phyloP scores from a whole-genome alignment of 2,888 invertebrate species.

The Drosophila meridiana region DNA sequence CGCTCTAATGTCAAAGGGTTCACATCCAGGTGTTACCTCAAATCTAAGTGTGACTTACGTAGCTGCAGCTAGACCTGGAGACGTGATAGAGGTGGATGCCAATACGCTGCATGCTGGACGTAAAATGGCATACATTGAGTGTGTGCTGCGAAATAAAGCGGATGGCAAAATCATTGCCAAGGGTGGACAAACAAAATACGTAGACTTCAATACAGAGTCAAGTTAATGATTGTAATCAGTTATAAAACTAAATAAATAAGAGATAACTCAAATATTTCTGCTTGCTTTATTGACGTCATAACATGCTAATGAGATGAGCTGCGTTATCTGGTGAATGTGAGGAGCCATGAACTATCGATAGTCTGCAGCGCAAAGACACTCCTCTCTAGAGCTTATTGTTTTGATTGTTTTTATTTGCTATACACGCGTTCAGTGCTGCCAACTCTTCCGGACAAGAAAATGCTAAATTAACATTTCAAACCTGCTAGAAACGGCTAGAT shows the following conservation, averaged over 20 bases:
- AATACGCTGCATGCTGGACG: conserved; percentile 91
- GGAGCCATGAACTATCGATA: conserved; percentile 31
- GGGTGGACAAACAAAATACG: conserved; percentile 94
- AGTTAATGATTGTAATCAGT: not conserved
- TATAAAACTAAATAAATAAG: conserved; percentile 21
- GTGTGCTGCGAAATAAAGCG: conserved; percentile 91
- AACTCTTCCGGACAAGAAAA: too few relatives aligned
- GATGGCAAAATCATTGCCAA: conserved; percentile 91
- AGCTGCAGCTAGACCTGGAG: conserved; percentile 91
- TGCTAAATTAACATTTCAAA: too few relatives aligned
- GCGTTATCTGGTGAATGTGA: not conserved
- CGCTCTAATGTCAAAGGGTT: conserved; percentile 89
- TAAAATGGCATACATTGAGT: conserved; percentile 92
- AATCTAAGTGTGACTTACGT: conserved; percentile 94
- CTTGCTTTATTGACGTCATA: conserved; percentile 11
- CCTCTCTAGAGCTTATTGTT: conserved; percentile 21
- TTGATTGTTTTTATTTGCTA: conserved; percentile 13
- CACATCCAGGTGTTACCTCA: conserved; percentile 91
- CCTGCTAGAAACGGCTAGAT: too few relatives aligned
- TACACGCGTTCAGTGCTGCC: conserved; percentile 37
- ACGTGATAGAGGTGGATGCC: conserved; percentile 92
- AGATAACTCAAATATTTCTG: not conserved
- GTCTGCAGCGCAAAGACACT: not conserved
- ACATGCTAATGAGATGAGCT: not conserved
- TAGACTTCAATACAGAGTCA: conserved; percentile 72